A percentile compares a stretch with the other conserved stretches of the same genome.
phyloP scores from a whole-genome alignment of 1,140 invertebrate species.

The Mycetomoellerius zeteki region DNA sequence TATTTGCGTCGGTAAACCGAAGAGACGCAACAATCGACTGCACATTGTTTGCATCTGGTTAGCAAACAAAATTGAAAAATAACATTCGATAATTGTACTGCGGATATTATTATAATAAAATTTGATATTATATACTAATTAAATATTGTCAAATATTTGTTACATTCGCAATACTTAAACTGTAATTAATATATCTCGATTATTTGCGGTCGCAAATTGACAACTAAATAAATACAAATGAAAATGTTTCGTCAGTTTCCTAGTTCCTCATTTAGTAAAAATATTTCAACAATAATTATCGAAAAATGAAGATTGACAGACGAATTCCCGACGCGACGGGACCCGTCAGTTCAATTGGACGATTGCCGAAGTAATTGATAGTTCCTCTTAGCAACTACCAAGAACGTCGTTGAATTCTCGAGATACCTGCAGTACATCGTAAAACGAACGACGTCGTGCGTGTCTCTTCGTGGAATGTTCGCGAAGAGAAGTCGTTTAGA shows the following conservation, averaged over 20 bases:
- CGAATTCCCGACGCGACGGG: neutral
- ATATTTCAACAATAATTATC: neutral
- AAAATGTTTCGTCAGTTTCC: neutral
- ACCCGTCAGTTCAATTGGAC: conserved; percentile 9
- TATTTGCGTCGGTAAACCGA: neutral
- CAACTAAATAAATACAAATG: neutral
- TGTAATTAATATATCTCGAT: neutral
- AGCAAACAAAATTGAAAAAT: neutral
- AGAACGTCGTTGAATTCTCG: conserved; percentile 49
- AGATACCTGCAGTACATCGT: conserved; percentile 32
- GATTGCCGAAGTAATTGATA: conserved; percentile 53
- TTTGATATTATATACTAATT: conserved; percentile 16
- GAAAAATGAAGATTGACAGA: neutral
- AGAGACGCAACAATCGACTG: neutral
- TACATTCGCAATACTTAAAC: neutral
- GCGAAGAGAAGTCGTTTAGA: neutral
- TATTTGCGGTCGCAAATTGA: neutral
- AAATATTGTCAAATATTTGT: neutral
- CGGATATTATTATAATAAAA: neutral
- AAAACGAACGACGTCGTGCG: conserved; percentile 33
- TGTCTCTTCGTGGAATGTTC: conserved; percentile 32
- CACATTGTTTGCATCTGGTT: neutral
- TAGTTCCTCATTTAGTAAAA: neutral
- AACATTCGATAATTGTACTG: neutral
- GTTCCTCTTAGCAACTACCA: conserved; percentile 13